These are phyloP conservation scores for Diogma glabrata DNA, from an alignment of 2,888 invertebrate species.

Conservation along the genomic window DNA sequence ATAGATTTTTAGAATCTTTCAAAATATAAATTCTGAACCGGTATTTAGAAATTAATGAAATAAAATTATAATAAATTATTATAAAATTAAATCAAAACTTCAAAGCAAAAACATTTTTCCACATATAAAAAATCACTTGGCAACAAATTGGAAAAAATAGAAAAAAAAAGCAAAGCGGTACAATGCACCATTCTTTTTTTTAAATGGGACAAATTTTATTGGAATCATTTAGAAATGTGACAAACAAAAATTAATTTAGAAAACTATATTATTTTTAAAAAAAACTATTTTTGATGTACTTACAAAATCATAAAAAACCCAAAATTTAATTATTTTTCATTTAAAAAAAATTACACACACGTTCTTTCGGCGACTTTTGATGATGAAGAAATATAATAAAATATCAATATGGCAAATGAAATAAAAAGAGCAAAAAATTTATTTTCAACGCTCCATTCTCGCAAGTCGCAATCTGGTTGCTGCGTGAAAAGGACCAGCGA, in stretches of 20 bases:
- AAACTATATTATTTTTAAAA: too few species aligned
- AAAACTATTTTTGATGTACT: too few species aligned
- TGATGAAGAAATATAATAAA: constrained; percentile 4
- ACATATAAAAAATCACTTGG: neutral
- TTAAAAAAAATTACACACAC: constrained; percentile 5
- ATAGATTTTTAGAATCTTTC: too few species aligned
- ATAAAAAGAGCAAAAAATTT: too few species aligned
- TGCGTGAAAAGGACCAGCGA: constrained; percentile 7
- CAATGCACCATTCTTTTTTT: constrained; percentile 7
- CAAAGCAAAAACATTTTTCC: neutral
- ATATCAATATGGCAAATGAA: too few species aligned
- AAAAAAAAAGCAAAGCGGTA: constrained; percentile 6
- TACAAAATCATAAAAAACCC: too few species aligned
- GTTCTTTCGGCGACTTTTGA: constrained; percentile 4
- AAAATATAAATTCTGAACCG: too few species aligned
- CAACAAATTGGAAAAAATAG: too few species aligned
- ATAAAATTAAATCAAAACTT: neutral
- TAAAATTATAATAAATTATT: neutral
- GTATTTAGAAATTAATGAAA: neutral
- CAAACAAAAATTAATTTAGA: too few species aligned
- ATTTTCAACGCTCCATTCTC: too few species aligned
- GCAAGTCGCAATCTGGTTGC: constrained; percentile 9
- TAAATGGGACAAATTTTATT: too few species aligned
- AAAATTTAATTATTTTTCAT: neutral
- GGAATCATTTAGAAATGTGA: too few species aligned